These are phyloP conservation scores for Rosalia funebris DNA, from an alignment of 2,888 invertebrate genomes.

Conservation along the genomic window DNA sequence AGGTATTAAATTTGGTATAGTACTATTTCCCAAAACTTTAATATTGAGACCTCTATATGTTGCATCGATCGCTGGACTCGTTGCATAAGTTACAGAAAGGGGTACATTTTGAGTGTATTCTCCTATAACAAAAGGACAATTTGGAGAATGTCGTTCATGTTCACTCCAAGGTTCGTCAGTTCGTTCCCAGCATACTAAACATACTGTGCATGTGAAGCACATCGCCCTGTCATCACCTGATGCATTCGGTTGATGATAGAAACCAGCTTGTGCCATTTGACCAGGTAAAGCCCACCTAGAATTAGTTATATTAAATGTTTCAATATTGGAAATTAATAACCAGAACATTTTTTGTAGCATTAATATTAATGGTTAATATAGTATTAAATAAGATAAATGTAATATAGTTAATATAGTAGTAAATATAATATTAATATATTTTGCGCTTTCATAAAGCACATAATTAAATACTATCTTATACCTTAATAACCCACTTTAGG, in stretches of 20 bases:
- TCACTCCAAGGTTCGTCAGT: conserved; percentile 98
- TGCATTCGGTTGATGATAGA: conserved; percentile 92
- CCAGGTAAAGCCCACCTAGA: conserved; percentile 92
- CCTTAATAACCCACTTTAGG: too few relatives aligned
- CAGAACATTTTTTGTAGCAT: neutral
- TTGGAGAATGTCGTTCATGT: conserved; percentile 93
- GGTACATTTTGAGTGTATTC: conserved; percentile 97
- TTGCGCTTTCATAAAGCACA: too few relatives aligned
- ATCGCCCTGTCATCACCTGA: conserved; percentile 93
- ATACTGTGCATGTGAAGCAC: conserved; percentile 96
- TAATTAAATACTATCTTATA: too few relatives aligned
- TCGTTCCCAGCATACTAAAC: conserved; percentile 96
- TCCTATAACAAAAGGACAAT: conserved; percentile 92
- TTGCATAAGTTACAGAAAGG: conserved; percentile 84
- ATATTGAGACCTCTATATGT: conserved; percentile 54
- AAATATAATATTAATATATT: too few relatives aligned
- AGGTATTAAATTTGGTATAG: conserved; percentile 65
- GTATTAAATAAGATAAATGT: too few relatives aligned
- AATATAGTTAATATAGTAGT: too few relatives aligned
- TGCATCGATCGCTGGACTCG: conserved; percentile 74
- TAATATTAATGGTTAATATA: too few relatives aligned
- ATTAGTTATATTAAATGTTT: conserved; percentile 22
- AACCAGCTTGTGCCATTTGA: conserved; percentile 97
- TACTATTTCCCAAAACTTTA: conserved; percentile 55
- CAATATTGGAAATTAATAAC: too few relatives aligned